Conservation (phyloP, 2,113 vertebrate genomes). For the Ifrita kowaldi region DNA sequence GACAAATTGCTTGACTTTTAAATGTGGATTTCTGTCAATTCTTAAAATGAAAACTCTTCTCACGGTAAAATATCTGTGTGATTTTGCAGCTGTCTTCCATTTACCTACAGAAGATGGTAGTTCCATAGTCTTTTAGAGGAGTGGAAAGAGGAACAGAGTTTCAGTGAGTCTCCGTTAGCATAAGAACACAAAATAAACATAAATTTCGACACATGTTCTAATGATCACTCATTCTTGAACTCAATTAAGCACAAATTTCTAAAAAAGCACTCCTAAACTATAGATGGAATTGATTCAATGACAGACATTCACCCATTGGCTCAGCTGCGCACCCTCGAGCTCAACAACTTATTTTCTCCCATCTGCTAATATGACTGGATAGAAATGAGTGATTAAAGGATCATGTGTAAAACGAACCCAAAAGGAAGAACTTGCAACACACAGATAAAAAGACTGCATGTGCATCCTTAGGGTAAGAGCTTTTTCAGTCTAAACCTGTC, state of each 20-base stretch:
- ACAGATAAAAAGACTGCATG: neutral
- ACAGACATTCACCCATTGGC: neutral
- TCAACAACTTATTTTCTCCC: neutral
- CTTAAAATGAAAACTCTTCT: neutral
- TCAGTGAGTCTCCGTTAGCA: neutral
- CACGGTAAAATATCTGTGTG: neutral
- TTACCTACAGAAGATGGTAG: neutral
- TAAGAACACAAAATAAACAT: neutral
- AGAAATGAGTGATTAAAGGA: neutral
- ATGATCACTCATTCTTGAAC: neutral
- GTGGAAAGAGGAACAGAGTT: neutral
- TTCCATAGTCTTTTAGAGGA: neutral
- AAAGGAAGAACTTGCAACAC: neutral
- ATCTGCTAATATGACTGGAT: neutral
- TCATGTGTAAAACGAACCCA: neutral
- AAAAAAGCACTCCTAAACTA: neutral
- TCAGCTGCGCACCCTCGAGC: conserved; percentile 13
- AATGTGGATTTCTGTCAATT: neutral
- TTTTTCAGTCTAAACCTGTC: neutral
- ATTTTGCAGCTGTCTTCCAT: neutral
- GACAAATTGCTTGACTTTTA: neutral
- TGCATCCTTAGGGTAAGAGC: neutral
- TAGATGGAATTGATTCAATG: neutral
- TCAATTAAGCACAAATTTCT: neutral
- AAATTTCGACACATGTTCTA: neutral